Evolutionary conservation across 2,113 vertebrate genomes (phyloP).

Genomic region (Pachyramphus minor): DNA sequence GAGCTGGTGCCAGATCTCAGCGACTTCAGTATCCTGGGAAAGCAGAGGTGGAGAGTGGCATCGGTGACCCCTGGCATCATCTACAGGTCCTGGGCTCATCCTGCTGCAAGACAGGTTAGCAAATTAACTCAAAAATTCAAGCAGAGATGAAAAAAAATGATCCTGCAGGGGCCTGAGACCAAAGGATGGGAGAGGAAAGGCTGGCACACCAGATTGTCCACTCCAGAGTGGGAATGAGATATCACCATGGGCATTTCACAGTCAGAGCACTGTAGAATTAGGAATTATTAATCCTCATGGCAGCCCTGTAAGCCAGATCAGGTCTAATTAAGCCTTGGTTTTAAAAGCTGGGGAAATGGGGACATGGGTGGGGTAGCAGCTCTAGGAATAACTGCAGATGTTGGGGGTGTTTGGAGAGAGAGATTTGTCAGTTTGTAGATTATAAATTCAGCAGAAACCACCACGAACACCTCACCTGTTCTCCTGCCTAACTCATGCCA

Average conservation of each 20-base stretch:
- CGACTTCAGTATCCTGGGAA: neutral
- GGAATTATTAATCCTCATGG: neutral
- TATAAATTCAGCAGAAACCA: neutral
- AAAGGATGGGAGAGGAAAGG: neutral
- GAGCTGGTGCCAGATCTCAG: neutral
- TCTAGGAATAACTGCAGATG: neutral
- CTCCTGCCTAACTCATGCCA: neutral
- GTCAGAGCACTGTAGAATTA: neutral
- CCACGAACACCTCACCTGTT: neutral
- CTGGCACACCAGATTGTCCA: neutral
- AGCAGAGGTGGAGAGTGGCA: neutral
- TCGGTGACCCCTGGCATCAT: neutral
- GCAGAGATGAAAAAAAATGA: neutral
- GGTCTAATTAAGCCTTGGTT: neutral
- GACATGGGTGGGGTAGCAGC: neutral
- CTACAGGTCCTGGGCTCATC: neutral
- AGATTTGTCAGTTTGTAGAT: rapidly evolving
- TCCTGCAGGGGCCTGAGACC: neutral
- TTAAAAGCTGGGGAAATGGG: neutral
- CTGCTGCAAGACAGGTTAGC: neutral
- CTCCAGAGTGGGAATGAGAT: neutral
- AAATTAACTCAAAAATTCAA: neutral
- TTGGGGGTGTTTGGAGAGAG: neutral
- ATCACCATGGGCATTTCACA: neutral
- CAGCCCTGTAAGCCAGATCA: neutral